These are phyloP conservation scores for Ateles fusciceps DNA, from an alignment of 2,797 vertebrate genomes.

Conservation along the genomic window DNA sequence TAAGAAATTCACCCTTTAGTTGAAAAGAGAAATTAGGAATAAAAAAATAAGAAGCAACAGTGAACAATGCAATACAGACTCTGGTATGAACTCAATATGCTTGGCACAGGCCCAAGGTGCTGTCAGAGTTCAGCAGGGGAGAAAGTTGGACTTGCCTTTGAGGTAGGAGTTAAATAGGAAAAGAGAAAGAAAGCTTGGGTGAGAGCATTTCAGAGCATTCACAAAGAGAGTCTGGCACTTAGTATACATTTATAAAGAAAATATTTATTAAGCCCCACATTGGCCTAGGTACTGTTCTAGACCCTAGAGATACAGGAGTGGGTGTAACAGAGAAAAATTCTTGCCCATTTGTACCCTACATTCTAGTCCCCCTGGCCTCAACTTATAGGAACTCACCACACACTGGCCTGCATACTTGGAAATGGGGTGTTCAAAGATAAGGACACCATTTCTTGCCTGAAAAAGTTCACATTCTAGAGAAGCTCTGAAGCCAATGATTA, in stretches of 20 bases:
- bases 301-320: background rate
- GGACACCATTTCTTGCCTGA: background rate
- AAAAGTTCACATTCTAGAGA: conserved; percentile 8
- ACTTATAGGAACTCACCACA: background rate
- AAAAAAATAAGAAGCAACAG: background rate
- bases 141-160: background rate
- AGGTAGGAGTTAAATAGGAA: background rate
- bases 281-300: background rate
- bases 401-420: background rate
- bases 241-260: background rate
- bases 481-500: background rate
- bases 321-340: background rate
- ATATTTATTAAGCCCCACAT: background rate
- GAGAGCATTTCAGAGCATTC: background rate
- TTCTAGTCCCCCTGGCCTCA: background rate
- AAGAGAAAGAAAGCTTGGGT: background rate
- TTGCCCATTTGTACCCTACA: background rate
- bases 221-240: background rate
- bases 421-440: background rate
- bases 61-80: background rate
- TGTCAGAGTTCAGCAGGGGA: background rate
- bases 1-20: background rate
- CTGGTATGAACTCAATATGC: background rate
- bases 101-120: background rate
- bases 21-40: background rate